These are phyloP conservation scores for Heliothis virescens DNA, from an alignment of 1,140 invertebrate species.

Conservation along the genomic window DNA sequence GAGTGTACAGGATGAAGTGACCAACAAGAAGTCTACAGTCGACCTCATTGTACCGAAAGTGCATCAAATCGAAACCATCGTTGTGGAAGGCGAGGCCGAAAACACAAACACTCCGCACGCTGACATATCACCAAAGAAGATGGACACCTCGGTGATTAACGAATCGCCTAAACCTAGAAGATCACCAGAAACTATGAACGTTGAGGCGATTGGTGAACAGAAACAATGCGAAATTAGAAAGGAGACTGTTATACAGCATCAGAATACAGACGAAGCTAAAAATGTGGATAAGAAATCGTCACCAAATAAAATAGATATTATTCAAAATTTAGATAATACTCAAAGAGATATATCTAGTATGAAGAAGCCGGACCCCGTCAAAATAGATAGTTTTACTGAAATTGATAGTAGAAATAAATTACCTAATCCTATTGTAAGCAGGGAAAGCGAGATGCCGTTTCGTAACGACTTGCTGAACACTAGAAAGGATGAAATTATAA, in stretches of 20 bases:
- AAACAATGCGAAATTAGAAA: conserved; percentile 78
- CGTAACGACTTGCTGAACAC: conserved; percentile 68
- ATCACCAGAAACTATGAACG: conserved; percentile 68
- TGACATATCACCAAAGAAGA: conserved; percentile 73
- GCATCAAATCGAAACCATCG: conserved; percentile 78
- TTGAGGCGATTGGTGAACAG: conserved; percentile 63
- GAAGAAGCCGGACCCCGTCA: conserved; percentile 70
- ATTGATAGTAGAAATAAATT: conserved; percentile 69
- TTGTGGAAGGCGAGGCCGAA: conserved; percentile 79
- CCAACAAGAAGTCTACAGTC: conserved; percentile 61
- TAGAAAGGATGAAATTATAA: conserved; percentile 78
- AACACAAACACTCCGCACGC: conserved; percentile 66
- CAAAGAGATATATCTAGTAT: conserved; percentile 64
- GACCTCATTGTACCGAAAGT: conserved; percentile 75
- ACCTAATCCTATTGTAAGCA: conserved; percentile 65
- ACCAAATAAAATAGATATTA: conserved; percentile 80
- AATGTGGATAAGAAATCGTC: conserved; percentile 70
- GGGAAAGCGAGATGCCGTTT: conserved; percentile 75
- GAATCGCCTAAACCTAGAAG: conserved; percentile 74
- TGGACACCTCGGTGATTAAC: conserved; percentile 75
- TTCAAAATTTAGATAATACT: conserved; percentile 73
- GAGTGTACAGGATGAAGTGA: conserved; percentile 70
- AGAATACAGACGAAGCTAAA: conserved; percentile 73
- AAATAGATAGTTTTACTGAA: conserved; percentile 71
- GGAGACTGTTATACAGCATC: conserved; percentile 83